Evolutionary conservation across 1,140 invertebrate species (phyloP).

Genomic region (Magallana angulata): DNA sequence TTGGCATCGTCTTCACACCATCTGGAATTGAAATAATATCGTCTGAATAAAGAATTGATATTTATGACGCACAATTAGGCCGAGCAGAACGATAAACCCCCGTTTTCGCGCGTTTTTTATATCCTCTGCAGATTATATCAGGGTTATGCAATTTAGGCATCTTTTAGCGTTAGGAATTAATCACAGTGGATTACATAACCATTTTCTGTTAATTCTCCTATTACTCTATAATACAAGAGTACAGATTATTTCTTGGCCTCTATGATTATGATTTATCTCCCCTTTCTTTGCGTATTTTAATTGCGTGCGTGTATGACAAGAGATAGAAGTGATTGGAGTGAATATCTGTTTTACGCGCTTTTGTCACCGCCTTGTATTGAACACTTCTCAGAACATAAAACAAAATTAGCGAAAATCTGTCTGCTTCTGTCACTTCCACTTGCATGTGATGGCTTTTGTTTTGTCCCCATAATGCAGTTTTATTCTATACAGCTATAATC

Average conservation of each 20-base stretch:
- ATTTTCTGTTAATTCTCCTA: slow-evolving; percentile 21
- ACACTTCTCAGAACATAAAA: slow-evolving; percentile 4
- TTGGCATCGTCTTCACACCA: slow-evolving; percentile 36
- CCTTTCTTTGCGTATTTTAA: background rate
- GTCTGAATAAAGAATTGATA: slow-evolving; percentile 36
- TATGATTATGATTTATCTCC: slow-evolving; percentile 13
- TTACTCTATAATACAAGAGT: background rate
- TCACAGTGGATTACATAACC: slow-evolving; percentile 5
- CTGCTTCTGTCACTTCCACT: slow-evolving; percentile 17
- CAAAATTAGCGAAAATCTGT: background rate
- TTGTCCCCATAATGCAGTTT: background rate
- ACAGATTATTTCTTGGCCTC: background rate
- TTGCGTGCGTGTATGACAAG: background rate
- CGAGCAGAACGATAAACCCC: slow-evolving; percentile 15
- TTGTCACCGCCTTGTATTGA: background rate
- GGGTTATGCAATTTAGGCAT: slow-evolving; percentile 31
- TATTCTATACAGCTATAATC: background rate
- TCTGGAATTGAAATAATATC: slow-evolving; percentile 36
- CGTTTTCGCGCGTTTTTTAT: slow-evolving; percentile 32
- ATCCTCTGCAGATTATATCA: slow-evolving; percentile 31
- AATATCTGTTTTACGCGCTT: background rate
- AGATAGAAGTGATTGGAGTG: background rate
- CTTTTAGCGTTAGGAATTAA: slow-evolving; percentile 33
- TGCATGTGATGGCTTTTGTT: slow-evolving; percentile 10
- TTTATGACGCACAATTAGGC: slow-evolving; percentile 37